Conservation (phyloP, 2,888 invertebrate species). For the Mythimna impura region DNA sequence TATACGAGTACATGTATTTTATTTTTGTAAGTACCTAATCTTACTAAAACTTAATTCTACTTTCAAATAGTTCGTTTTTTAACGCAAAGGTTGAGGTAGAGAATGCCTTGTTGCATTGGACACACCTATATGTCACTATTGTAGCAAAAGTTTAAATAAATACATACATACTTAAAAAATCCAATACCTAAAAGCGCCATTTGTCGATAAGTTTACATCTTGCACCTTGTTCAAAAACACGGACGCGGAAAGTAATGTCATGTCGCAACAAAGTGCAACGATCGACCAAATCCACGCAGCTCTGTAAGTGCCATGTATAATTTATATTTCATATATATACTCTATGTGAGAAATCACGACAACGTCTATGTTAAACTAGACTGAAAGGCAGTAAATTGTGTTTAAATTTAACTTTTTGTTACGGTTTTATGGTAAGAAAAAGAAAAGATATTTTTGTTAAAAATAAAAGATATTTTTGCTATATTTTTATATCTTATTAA, state of each 20-base stretch:
- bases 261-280: conserved; percentile 67
- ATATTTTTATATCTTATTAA: too few relatives aligned
- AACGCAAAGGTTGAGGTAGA: too few relatives aligned
- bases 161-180: not conserved
- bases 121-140: too few relatives aligned
- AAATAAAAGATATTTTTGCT: not conserved
- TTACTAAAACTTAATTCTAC: too few relatives aligned
- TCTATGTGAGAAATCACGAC: conserved; percentile 21
- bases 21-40: too few relatives aligned
- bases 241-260: conserved; percentile 67
- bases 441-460: not conserved
- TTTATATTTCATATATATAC: conserved; percentile 19
- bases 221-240: conserved; percentile 49
- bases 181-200: not conserved
- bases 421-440: not conserved
- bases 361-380: not conserved
- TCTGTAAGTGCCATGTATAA: conserved; percentile 32
- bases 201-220: conserved; percentile 41
- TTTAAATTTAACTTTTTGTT: not conserved
- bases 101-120: too few relatives aligned
- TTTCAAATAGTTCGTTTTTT: too few relatives aligned
- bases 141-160: too few relatives aligned
- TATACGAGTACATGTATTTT: too few relatives aligned
- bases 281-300: conserved; percentile 61
- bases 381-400: not conserved